Conservation (phyloP, 2,888 invertebrate species). For the Coelopa pilipes region DNA sequence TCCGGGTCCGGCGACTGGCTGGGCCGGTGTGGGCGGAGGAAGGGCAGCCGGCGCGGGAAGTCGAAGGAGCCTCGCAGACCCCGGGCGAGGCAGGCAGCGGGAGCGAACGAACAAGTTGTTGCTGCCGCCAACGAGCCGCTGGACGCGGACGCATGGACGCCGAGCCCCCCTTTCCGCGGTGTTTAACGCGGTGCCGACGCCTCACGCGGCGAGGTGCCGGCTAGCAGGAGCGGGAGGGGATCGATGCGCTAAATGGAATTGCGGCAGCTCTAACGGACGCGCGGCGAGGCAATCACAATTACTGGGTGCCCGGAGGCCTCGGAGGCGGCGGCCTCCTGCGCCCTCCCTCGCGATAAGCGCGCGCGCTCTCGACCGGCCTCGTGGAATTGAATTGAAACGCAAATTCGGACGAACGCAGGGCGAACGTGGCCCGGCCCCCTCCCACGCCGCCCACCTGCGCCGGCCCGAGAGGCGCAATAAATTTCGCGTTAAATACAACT, state of each 20-base stretch:
- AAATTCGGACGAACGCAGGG: slow-evolving; percentile 1
- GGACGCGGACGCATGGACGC: neutral
- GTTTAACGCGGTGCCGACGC: slow-evolving; percentile 21
- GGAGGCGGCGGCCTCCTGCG: slow-evolving; percentile 46
- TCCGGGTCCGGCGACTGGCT: neutral
- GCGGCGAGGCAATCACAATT: slow-evolving; percentile 34
- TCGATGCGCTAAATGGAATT: slow-evolving; percentile 11
- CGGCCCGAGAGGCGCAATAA: slow-evolving; percentile 44
- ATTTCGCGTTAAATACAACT: slow-evolving; percentile 46
- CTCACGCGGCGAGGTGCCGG: neutral
- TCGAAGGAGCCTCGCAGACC: no score
- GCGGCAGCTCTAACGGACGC: slow-evolving; percentile 5
- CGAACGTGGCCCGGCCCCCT: slow-evolving; percentile 17
- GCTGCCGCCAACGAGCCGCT: slow-evolving; percentile 33
- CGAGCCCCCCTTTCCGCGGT: neutral
- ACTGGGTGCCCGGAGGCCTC: slow-evolving; percentile 44
- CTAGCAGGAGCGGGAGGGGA: no score
- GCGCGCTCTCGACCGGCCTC: slow-evolving; percentile 2
- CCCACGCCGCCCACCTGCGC: slow-evolving; percentile 31
- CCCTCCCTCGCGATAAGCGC: slow-evolving; percentile 7
- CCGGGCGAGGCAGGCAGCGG: no score
- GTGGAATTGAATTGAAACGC: slow-evolving; percentile 30
- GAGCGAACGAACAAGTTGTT: slow-evolving; percentile 31
- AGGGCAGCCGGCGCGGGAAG: no score
- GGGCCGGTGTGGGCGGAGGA: slow-evolving; percentile 48